Conservation (phyloP, 2,797 vertebrate species). For the Cirrhinus mrigala region DNA sequence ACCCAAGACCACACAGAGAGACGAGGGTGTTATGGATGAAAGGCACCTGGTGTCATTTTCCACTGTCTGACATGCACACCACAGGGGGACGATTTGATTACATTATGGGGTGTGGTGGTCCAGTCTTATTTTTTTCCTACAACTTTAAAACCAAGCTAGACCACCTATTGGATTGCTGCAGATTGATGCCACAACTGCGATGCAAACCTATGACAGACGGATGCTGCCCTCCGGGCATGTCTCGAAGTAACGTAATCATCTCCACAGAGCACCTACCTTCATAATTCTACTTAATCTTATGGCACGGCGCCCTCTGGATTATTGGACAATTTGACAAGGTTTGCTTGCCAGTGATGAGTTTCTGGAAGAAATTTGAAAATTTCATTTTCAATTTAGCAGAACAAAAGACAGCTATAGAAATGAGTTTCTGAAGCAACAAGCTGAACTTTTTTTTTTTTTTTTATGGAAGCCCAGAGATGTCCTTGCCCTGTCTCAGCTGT, state of each 20-base stretch:
- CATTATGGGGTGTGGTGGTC: constrained; percentile 34
- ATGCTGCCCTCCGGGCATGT: constrained; percentile 21
- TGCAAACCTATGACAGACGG: constrained; percentile 19
- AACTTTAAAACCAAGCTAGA: constrained; percentile 16
- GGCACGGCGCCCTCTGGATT: neutral
- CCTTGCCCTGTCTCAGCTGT: neutral
- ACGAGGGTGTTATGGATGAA: constrained; percentile 28
- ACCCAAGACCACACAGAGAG: constrained; percentile 62
- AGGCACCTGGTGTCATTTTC: constrained; percentile 55
- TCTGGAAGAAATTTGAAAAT: constrained; percentile 23
- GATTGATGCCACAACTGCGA: neutral
- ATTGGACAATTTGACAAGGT: constrained; percentile 54
- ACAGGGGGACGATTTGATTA: constrained; percentile 23
- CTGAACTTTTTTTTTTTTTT: neutral
- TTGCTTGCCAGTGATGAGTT: constrained; percentile 41
- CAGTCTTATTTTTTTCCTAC: constrained; percentile 11
- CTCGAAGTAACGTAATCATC: constrained; percentile 21
- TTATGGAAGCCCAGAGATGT: constrained; percentile 4
- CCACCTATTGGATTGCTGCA: neutral
- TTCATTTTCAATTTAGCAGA: constrained; percentile 24
- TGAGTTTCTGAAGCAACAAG: neutral
- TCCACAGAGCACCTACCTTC: constrained; percentile 26
- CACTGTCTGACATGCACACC: constrained; percentile 50
- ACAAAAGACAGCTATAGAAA: constrained; percentile 33
- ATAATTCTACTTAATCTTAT: constrained; percentile 54